These are phyloP conservation scores for Lepetodrilus schrolli DNA, from an alignment of 2,888 invertebrate genomes.

Conservation along the genomic window DNA sequence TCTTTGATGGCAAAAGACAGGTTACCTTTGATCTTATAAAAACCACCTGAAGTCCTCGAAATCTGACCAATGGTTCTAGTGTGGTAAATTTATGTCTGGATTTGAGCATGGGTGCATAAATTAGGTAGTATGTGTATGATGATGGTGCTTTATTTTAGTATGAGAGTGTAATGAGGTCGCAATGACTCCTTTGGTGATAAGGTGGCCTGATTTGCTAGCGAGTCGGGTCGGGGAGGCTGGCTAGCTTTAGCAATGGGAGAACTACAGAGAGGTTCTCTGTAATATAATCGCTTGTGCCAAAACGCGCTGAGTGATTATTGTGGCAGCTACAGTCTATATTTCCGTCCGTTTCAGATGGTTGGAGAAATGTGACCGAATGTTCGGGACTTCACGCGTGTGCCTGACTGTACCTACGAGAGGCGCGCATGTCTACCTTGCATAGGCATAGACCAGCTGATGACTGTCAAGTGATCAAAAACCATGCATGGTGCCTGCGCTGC, in stretches of 20 bases:
- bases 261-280: not conserved
- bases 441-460: too few species aligned
- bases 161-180: not conserved
- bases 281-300: slow-evolving; percentile 7
- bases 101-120: slow-evolving; percentile 16
- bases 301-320: slow-evolving; percentile 25
- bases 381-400: not conserved
- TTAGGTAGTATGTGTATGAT: not conserved
- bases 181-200: slow-evolving; percentile 18
- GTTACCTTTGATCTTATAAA: slow-evolving; percentile 21
- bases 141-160: not conserved
- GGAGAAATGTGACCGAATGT: not conserved
- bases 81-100: slow-evolving; percentile 15
- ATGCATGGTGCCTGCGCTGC: not conserved
- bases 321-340: slow-evolving; percentile 26
- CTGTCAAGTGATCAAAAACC: not conserved
- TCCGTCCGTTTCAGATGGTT: slow-evolving; percentile 14
- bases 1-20: slow-evolving; percentile 27
- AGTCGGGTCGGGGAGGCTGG: slow-evolving; percentile 14
- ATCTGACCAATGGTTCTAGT: slow-evolving; percentile 16
- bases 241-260: not conserved
- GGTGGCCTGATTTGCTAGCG: slow-evolving; percentile 18
- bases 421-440: too few species aligned
- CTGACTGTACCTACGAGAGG: not conserved
- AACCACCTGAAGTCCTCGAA: slow-evolving; percentile 5